Conservation (phyloP, 2,888 invertebrate genomes). For the Ectemnius lituratus region DNA sequence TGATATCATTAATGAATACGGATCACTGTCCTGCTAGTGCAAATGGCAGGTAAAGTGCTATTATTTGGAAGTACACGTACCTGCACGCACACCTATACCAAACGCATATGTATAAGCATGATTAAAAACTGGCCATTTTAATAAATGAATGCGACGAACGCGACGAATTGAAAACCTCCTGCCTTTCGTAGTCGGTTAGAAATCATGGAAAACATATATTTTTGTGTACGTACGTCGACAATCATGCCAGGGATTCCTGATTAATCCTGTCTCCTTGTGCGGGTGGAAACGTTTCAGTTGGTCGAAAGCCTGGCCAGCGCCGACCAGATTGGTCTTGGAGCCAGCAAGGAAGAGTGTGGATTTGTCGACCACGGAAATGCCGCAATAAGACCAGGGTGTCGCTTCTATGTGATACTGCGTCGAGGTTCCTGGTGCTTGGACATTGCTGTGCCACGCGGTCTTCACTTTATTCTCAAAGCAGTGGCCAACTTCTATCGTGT, state of each 20-base stretch:
- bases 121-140: too few relatives aligned
- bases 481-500: slow-evolving; percentile 79
- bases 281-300: slow-evolving; percentile 71
- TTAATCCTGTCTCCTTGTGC: slow-evolving; percentile 63
- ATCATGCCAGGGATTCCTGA: slow-evolving; percentile 67
- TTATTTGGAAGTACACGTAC: too few relatives aligned
- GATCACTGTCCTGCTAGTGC: too few relatives aligned
- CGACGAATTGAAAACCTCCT: too few relatives aligned
- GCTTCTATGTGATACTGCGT: slow-evolving; percentile 79
- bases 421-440: slow-evolving; percentile 79
- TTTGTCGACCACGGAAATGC: slow-evolving; percentile 81
- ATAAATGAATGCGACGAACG: too few relatives aligned
- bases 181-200: neutral
- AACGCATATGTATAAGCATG: too few relatives aligned
- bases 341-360: slow-evolving; percentile 78
- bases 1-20: too few relatives aligned
- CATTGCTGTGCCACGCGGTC: slow-evolving; percentile 78
- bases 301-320: slow-evolving; percentile 68
- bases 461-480: slow-evolving; percentile 81
- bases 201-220: neutral
- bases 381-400: slow-evolving; percentile 80
- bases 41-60: too few relatives aligned
- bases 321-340: slow-evolving; percentile 64
- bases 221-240: slow-evolving; percentile 66
- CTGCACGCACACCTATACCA: too few relatives aligned